A percentile compares a stretch with the other conserved stretches of the same genome.
phyloP scores from a whole-genome alignment of 2,888 invertebrate genomes.

The Glomeris marginata region DNA sequence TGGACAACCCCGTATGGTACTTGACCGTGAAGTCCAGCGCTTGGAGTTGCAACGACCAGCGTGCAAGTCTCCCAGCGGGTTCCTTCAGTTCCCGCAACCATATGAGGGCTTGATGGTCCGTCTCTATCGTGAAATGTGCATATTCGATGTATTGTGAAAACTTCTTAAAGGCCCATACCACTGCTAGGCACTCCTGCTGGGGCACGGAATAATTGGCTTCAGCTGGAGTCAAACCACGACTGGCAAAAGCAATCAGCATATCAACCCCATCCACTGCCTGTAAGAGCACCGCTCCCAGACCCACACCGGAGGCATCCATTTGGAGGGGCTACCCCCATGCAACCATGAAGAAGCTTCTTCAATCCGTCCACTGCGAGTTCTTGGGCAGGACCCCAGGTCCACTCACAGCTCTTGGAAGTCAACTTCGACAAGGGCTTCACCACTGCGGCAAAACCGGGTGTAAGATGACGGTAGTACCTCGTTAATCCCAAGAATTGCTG shows the following conservation, averaged over 20 bases:
- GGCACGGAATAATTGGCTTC: constrained; percentile 26
- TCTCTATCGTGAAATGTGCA: constrained; percentile 24
- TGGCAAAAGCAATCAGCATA: constrained; percentile 19
- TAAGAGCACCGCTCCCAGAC: constrained; percentile 21
- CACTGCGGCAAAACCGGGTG: constrained; percentile 7
- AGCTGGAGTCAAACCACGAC: too few species aligned
- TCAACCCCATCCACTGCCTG: constrained; percentile 19
- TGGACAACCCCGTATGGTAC: constrained; percentile 28
- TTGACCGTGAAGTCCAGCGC: constrained; percentile 26
- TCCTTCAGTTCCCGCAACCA: constrained; percentile 31
- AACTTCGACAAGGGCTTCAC: constrained; percentile 14
- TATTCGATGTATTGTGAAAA: constrained; percentile 31
- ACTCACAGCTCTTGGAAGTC: constrained; percentile 11
- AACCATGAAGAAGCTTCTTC: too few species aligned
- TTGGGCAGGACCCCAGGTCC: constrained; percentile 12
- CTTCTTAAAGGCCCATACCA: constrained; percentile 28
- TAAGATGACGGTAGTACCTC: constrained; percentile 15
- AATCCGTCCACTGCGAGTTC: constrained; percentile 12
- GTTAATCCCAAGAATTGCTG: not conserved
- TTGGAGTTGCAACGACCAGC: constrained; percentile 32
- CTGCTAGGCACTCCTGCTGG: constrained; percentile 28
- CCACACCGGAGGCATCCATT: constrained; percentile 21
- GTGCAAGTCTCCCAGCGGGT: constrained; percentile 28
- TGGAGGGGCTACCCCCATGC: constrained; percentile 20
- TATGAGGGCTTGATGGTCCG: constrained; percentile 34